These are phyloP conservation scores for Ophion ellenae DNA, from an alignment of 2,888 invertebrate species.

Conservation along the genomic window DNA sequence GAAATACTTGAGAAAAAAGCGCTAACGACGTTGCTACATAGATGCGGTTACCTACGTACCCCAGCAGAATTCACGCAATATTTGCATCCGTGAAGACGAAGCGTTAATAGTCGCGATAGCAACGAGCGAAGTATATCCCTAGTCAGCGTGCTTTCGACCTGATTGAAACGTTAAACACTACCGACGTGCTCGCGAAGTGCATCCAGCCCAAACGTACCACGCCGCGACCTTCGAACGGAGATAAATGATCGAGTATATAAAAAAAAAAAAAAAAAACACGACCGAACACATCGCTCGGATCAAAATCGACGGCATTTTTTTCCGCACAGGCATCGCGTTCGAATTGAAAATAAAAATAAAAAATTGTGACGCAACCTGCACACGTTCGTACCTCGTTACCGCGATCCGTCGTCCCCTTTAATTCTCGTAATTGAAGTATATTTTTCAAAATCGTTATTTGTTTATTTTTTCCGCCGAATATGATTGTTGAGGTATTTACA, in stretches of 20 bases:
- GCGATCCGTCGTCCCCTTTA: too few species aligned
- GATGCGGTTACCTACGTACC: not conserved
- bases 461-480: too few species aligned
- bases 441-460: too few species aligned
- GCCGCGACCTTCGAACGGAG: not conserved
- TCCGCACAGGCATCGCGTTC: not conserved
- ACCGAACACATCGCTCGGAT: not conserved
- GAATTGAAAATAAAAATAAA: not conserved
- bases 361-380: not conserved
- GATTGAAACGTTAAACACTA: not conserved
- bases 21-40: slow-evolving; percentile 41
- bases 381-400: not conserved
- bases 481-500: too few species aligned
- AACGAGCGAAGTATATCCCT: not conserved
- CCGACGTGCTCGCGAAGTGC: not conserved
- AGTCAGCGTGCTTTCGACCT: not conserved
- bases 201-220: not conserved
- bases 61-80: not conserved
- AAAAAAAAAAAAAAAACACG: not conserved
- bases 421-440: too few species aligned
- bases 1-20: slow-evolving; percentile 20
- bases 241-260: not conserved
- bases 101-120: slow-evolving; percentile 8
- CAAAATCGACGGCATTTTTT: not conserved
- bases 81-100: slow-evolving; percentile 23